These are phyloP conservation scores for Xanthorhoe designata DNA, from an alignment of 2,888 invertebrate genomes.

Conservation along the genomic window DNA sequence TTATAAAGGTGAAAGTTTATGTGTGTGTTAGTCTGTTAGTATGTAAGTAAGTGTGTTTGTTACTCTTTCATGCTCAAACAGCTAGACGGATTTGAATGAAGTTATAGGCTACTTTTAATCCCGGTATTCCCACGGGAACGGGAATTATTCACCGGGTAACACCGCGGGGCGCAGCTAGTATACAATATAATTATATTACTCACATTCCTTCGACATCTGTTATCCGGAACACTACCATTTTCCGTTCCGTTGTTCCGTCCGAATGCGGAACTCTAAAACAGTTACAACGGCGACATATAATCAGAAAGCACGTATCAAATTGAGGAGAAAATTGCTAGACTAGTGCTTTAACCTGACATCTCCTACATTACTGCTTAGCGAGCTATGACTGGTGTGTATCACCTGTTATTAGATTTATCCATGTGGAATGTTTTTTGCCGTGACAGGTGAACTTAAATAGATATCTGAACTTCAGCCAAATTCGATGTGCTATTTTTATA, in stretches of 20 bases:
- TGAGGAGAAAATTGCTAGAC: constrained; percentile 77
- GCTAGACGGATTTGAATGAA: too few relatives aligned
- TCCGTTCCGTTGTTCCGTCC: constrained; percentile 33
- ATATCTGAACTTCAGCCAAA: too few relatives aligned
- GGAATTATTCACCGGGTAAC: too few relatives aligned
- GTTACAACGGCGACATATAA: constrained; percentile 49
- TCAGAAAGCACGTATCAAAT: constrained; percentile 71
- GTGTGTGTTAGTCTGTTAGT: too few relatives aligned
- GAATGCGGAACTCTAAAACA: constrained; percentile 48
- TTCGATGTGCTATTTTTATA: too few relatives aligned
- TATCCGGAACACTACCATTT: constrained; percentile 23
- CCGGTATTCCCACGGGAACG: too few relatives aligned
- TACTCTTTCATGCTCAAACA: too few relatives aligned
- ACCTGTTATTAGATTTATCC: constrained; percentile 10
- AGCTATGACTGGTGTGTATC: constrained; percentile 56
- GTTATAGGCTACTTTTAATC: too few relatives aligned
- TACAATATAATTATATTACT: not conserved
- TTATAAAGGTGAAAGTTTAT: too few relatives aligned
- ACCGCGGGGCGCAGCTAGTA: too few relatives aligned
- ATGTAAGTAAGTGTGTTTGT: too few relatives aligned
- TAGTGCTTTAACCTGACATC: constrained; percentile 52
- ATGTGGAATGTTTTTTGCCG: constrained; percentile 12
- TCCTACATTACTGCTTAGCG: constrained; percentile 64
- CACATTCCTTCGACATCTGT: constrained; percentile 3
- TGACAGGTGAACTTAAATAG: not conserved